A percentile compares a stretch with the other conserved stretches of the same genome.
phyloP scores from a whole-genome alignment of 2,113 vertebrate species.

The Lophius piscatorius region DNA sequence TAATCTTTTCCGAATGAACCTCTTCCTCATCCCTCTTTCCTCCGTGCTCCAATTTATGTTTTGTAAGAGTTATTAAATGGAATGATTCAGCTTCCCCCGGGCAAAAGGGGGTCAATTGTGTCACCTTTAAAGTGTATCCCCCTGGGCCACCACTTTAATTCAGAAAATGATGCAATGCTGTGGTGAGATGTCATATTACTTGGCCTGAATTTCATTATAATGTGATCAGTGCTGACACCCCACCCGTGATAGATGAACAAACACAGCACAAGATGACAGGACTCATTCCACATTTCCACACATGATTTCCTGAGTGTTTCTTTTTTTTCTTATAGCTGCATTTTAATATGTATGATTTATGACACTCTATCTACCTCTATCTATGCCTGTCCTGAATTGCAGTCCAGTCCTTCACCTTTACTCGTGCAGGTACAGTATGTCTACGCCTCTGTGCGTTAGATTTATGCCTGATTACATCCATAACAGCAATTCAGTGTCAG shows the following conservation, averaged over 20 bases:
- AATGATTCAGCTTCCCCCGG: neutral
- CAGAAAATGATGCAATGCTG: conserved; percentile 25
- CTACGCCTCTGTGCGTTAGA: conserved; percentile 26
- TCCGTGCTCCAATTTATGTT: conserved; percentile 18
- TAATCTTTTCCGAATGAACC: neutral
- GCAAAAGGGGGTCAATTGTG: conserved; percentile 13
- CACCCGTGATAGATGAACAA: conserved; percentile 20
- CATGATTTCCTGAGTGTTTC: neutral
- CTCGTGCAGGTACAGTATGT: conserved; percentile 81
- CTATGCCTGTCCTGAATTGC: conserved; percentile 79
- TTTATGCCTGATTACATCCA: too few relatives aligned
- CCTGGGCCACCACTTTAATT: conserved; percentile 24
- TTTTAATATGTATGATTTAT: neutral
- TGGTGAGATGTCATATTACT: conserved; percentile 3
- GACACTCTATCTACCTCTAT: neutral
- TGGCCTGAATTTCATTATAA: conserved; percentile 13
- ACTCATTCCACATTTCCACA: neutral
- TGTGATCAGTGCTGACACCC: conserved; percentile 6
- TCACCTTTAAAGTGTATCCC: conserved; percentile 29
- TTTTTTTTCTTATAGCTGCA: neutral
- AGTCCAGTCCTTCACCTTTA: conserved; percentile 89
- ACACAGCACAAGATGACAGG: conserved; percentile 15
- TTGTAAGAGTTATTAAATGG: neutral
- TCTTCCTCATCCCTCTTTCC: neutral
- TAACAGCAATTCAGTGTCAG: conserved; percentile 6